phyloP scores from a whole-genome alignment of 2,888 invertebrate genomes.

The Chorisops tibialis region DNA sequence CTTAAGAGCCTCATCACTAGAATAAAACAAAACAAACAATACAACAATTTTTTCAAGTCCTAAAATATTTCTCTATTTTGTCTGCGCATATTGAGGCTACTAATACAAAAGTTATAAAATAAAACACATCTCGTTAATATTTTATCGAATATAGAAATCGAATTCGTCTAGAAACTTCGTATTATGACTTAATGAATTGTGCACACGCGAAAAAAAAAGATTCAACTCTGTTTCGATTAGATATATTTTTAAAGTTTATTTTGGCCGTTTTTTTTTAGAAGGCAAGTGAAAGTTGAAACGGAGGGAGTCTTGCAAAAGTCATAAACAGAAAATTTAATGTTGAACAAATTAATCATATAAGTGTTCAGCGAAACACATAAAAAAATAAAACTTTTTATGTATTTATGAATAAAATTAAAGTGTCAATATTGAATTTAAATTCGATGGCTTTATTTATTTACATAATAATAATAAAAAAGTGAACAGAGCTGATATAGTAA shows the following conservation, averaged over 20 bases:
- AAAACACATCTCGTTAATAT: too few relatives aligned
- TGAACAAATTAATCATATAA: neutral
- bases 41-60: slow-evolving; percentile 7
- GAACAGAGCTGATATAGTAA: slow-evolving; percentile 8
- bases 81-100: neutral
- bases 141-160: too few relatives aligned
- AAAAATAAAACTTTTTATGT: slow-evolving; percentile 17
- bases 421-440: slow-evolving; percentile 8
- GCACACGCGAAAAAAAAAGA: too few relatives aligned
- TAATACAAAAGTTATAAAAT: neutral
- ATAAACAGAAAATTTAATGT: neutral
- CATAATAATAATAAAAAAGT: neutral
- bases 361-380: slow-evolving; percentile 9
- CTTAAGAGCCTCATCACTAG: slow-evolving; percentile 17
- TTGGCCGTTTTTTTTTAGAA: too few relatives aligned
- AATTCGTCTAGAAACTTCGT: too few relatives aligned
- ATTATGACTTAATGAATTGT: too few relatives aligned
- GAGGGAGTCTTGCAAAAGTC: too few relatives aligned
- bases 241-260: too few relatives aligned
- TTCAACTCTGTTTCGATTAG: too few relatives aligned
- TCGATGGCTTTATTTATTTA: too few relatives aligned
- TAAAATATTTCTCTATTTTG: neutral
- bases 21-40: slow-evolving; percentile 15
- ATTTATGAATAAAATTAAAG: slow-evolving; percentile 19
- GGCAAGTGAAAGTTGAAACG: too few relatives aligned